Base-by-base conservation (phyloP, 1,140 invertebrate species). In the Melanaphis sacchari region DNA sequence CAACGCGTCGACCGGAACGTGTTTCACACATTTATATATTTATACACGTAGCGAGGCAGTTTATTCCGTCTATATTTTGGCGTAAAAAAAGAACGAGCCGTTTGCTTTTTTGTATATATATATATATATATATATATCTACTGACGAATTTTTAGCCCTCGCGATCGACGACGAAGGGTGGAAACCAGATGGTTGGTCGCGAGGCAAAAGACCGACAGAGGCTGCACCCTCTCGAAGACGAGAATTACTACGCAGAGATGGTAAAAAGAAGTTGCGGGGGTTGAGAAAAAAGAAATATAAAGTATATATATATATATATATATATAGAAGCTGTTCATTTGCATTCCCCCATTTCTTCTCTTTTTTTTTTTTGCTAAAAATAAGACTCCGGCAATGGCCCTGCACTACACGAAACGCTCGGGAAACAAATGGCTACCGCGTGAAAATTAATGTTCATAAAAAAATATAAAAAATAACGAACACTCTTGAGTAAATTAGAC, bases 151-250 rank as follows among this genome's bases (percentile, higher is more conserved):
- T 59, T 90, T 41, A n/a, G 52, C 89, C 52, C 52, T 90, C 89
- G 36, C 90, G 90, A 41, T 18, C 40, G 24, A 2, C 8, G 41
- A 38, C 66, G 76, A 22, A 84, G 91, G 89, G 91, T 38, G 66
- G 81, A 93, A 52, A 93, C 66, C 91, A 93, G 91, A 93, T 93
- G 91, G 91, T 85, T 49, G 89, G 38, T 59, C 89, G 89, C 89
- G 38, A 59, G 52, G 54, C 89, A 54, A 89, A 54, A 52, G 11
- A 89, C 26, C 88, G 46, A 26, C n/a, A 49, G 89, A 31, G 88
- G 49, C 49, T 22, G 49, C 66, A 84, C 91, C 91, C 91, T 92
- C 91, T 92, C 36, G 91, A 92, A 92, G 91, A 92, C 76, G 76
- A 84, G 66, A 85, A 85, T 85, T 93, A 93, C 52, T 85, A 82